Conservation (phyloP, 2,888 invertebrate genomes). For the Byasa hedistus region DNA sequence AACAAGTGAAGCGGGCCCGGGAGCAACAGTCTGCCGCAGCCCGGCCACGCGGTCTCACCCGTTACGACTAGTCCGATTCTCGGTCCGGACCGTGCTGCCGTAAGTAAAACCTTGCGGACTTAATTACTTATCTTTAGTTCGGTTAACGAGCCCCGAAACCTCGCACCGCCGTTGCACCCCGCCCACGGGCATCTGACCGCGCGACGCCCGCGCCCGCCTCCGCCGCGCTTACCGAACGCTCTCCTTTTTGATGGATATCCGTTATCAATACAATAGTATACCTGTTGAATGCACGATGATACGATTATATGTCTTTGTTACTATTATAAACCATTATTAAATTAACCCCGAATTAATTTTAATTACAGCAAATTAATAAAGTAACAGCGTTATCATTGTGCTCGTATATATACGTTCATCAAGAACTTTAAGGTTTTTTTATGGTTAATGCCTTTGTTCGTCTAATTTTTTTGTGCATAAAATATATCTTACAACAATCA, state of each 20-base stretch:
- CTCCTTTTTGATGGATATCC: slow-evolving; percentile 49
- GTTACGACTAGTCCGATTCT: slow-evolving; percentile 54
- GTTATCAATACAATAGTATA: slow-evolving; percentile 50
- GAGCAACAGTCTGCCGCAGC: slow-evolving; percentile 80
- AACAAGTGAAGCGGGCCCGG: slow-evolving; percentile 79
- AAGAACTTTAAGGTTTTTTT: neutral
- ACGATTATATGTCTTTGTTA: slow-evolving; percentile 32
- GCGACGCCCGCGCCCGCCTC: slow-evolving; percentile 32
- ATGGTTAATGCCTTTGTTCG: neutral
- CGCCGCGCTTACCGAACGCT: slow-evolving; percentile 37
- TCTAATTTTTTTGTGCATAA: neutral
- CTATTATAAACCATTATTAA: slow-evolving; percentile 24
- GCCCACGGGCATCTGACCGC: slow-evolving; percentile 28
- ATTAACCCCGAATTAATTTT: slow-evolving; percentile 8
- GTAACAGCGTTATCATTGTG: slow-evolving; percentile 1
- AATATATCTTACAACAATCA: neutral
- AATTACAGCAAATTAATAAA: neutral
- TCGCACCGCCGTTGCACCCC: slow-evolving; percentile 23
- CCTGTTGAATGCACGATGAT: slow-evolving; percentile 70
- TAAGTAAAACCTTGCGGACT: slow-evolving; percentile 63
- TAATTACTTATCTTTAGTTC: slow-evolving; percentile 51
- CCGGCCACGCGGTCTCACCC: slow-evolving; percentile 75
- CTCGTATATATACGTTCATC: neutral
- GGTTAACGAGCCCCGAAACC: slow-evolving; percentile 35
- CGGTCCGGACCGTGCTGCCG: slow-evolving; percentile 43